Evolutionary conservation across 2,113 vertebrate genomes (phyloP).

Genomic region (Hippocampus abdominalis): DNA sequence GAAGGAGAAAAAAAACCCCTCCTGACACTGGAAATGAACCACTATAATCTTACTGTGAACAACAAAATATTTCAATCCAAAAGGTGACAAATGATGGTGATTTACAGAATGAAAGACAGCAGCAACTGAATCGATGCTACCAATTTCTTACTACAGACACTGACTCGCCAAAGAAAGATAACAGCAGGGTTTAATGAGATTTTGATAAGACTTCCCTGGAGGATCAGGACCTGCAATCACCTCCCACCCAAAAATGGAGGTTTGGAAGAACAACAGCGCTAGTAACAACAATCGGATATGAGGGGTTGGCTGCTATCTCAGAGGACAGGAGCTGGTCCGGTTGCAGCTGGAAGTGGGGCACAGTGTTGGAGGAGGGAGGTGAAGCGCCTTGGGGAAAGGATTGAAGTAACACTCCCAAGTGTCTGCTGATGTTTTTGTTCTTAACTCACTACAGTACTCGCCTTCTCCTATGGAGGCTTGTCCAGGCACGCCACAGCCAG

Average conservation of each 20-base stretch:
- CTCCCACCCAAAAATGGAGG: too few relatives aligned
- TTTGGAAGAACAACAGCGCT: conserved; percentile 37
- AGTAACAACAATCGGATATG: conserved; percentile 31
- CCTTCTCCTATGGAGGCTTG: conserved; percentile 29
- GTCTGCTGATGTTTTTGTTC: conserved; percentile 45
- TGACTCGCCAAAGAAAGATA: conserved; percentile 5
- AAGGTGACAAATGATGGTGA: background rate
- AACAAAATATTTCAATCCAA: conserved; percentile 51
- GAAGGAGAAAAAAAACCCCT: conserved; percentile 17
- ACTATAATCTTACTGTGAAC: conserved; percentile 19
- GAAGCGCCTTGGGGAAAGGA: conserved; percentile 49
- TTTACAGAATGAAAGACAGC: background rate
- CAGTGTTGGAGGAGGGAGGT: conserved; percentile 34
- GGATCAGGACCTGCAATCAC: conserved; percentile 23
- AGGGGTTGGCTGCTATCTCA: conserved; percentile 41
- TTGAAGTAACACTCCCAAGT: conserved; percentile 44
- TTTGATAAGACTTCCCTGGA: conserved; percentile 19
- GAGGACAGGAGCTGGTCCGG: conserved; percentile 31
- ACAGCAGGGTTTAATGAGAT: conserved; percentile 23
- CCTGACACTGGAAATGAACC: conserved; percentile 41
- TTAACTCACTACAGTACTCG: conserved; percentile 9
- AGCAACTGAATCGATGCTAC: background rate
- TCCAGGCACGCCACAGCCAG: conserved; percentile 32
- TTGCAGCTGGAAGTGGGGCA: conserved; percentile 40
- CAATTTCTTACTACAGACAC: conserved; percentile 4